Evolutionary conservation across 2,113 vertebrate species (phyloP), one percentile per base, ranked within the genome.

Genomic region (Egretta garzetta): DNA sequence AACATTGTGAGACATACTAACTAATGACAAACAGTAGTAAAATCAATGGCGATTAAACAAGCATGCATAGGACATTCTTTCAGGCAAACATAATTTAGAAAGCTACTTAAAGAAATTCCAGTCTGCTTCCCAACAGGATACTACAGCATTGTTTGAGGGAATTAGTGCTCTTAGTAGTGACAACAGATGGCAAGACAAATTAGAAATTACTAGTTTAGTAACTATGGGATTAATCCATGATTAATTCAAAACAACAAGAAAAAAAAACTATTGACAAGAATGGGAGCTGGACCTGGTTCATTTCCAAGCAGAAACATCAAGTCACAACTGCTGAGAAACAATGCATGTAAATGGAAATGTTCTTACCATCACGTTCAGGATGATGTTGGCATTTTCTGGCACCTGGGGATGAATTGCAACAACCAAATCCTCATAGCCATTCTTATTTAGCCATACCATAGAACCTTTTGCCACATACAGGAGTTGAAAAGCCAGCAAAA

Each of bases 341-440:
- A 60, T 10, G 24, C 32, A 30, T 12, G 3, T 5, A 22, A 52
- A 49, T 33, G 60, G 27, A 59, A 83, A n/a, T 43, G 37, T 86
- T 26, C 91, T 94, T 97, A 98, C 98, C 98, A 97, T 86, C 33
- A 96, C 97, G 10, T 96, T 95, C 62, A 79, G 79, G 74, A 98
- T 95, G 43, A 98, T 95, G 21, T 84, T 87, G 70, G 79, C 47
- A 85, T 98, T 95, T 88, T 98, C 98, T 32, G 93, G 91, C 24
- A 98, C 66, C 19, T 21, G 49, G 24, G 97, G 98, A 56, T 98
- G 83, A 73, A 98, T 98, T 58, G 98, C 98, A 81, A 98, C 95
- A 91, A 98, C 96, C 52, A 98, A 83, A 30, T 97, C 90, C 77
- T 98, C 97, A 59, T 98, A 98, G 37, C 98, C 98, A 47, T 97